Conservation (phyloP, 2,113 vertebrate species). For the Mesoclemmys tuberculata region DNA sequence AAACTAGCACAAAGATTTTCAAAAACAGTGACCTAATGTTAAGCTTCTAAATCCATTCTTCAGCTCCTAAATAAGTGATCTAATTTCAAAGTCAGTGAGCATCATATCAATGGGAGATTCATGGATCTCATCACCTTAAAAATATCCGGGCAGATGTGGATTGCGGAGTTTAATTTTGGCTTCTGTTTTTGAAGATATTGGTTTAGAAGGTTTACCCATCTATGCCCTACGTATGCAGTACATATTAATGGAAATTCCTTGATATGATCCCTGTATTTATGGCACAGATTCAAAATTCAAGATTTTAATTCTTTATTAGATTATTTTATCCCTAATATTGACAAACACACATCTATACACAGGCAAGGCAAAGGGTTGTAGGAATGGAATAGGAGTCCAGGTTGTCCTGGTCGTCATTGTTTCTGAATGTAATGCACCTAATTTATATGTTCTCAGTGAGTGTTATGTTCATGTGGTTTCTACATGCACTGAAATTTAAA, state of each 20-base stretch:
- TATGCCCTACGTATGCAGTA: background rate
- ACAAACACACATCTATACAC: background rate
- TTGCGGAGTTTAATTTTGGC: background rate
- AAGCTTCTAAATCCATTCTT: background rate
- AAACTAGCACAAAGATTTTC: background rate
- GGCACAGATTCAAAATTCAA: background rate
- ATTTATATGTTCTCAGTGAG: background rate
- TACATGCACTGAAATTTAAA: background rate
- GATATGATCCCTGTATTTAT: background rate
- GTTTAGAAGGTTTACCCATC: background rate
- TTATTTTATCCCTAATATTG: background rate
- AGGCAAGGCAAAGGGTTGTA: rapidly evolving
- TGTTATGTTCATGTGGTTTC: background rate
- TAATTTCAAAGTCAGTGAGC: background rate
- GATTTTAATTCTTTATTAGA: background rate
- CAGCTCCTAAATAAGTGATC: background rate
- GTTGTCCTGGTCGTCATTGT: background rate
- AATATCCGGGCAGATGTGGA: conserved; percentile 1
- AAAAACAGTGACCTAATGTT: background rate
- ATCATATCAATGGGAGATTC: background rate
- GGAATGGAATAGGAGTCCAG: background rate
- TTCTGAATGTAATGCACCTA: background rate
- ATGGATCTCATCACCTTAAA: background rate
- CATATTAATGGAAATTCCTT: background rate
- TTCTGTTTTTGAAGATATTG: background rate